Evolutionary conservation across 2,113 vertebrate genomes (phyloP).

Genomic region (Engraulis encrasicolus): DNA sequence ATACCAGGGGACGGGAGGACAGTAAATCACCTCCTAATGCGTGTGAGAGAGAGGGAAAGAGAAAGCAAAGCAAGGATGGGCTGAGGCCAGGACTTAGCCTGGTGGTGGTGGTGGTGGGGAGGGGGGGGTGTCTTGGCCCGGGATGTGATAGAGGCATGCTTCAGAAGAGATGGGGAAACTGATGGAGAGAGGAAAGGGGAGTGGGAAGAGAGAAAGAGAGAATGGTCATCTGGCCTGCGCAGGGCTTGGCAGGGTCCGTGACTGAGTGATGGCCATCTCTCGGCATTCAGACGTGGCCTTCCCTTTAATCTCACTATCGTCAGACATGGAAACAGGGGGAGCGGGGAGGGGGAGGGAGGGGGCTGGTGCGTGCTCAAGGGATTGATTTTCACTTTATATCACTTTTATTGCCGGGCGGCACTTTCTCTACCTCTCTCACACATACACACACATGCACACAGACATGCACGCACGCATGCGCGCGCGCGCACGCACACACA

Average conservation of each 20-base stretch:
- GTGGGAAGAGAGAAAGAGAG: not conserved
- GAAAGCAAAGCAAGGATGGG: not conserved
- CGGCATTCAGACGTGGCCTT: conserved; percentile 57
- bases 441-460: not conserved
- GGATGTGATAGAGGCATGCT: not conserved
- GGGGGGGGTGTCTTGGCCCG: conserved; percentile 51
- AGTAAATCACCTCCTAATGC: conserved; percentile 22
- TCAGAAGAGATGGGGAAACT: conserved; percentile 64
- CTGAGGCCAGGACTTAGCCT: not conserved
- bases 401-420: conserved; percentile 61
- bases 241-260: conserved; percentile 60
- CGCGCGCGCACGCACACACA: not conserved
- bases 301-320: conserved; percentile 67
- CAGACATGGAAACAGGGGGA: conserved; percentile 62
- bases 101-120: conserved; percentile 27
- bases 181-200: conserved; percentile 53
- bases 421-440: conserved; percentile 46
- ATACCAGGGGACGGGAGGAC: conserved; percentile 12
- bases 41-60: not conserved
- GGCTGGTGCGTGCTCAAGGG: conserved; percentile 52
- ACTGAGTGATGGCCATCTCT: conserved; percentile 64
- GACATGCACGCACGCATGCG: too few relatives aligned
- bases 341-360: conserved; percentile 46
- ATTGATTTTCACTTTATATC: conserved; percentile 66
- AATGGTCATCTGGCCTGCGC: conserved; percentile 20